A percentile compares a stretch with the other conserved stretches of the same genome.
phyloP scores from a whole-genome alignment of 2,113 vertebrate genomes.

The Cercocebus atys region DNA sequence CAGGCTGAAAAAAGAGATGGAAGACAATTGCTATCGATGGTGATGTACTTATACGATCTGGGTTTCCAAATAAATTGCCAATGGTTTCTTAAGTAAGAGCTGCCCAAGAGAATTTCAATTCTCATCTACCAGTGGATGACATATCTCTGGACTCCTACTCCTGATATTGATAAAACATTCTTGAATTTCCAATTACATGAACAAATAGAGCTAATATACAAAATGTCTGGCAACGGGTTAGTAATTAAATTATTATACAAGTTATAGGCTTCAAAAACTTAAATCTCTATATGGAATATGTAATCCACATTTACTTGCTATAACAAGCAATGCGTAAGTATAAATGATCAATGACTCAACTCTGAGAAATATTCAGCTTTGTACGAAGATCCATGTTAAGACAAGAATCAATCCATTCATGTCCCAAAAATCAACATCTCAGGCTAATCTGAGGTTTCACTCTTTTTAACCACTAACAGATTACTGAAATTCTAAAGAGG shows the following conservation, averaged over 20 bases:
- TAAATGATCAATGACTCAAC: not conserved
- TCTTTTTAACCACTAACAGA: not conserved
- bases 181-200: not conserved
- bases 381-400: rapidly evolving
- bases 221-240: not conserved
- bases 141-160: too few relatives aligned
- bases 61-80: not conserved
- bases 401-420: not conserved
- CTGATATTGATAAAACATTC: not conserved
- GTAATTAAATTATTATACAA: not conserved
- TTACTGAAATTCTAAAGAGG: not conserved
- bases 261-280: not conserved
- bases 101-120: not conserved
- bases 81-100: not conserved
- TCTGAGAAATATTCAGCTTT: not conserved
- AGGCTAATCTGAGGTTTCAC: not conserved
- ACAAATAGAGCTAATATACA: not conserved
- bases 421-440: not conserved
- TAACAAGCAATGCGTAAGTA: not conserved
- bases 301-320: not conserved
- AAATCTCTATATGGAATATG: not conserved
- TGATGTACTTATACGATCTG: not conserved
- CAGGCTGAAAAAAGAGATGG: not conserved
- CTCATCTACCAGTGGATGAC: not conserved
- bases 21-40: rapidly evolving